Evolutionary conservation across 2,797 vertebrate genomes (phyloP).

Genomic region (Cuculus canorus): DNA sequence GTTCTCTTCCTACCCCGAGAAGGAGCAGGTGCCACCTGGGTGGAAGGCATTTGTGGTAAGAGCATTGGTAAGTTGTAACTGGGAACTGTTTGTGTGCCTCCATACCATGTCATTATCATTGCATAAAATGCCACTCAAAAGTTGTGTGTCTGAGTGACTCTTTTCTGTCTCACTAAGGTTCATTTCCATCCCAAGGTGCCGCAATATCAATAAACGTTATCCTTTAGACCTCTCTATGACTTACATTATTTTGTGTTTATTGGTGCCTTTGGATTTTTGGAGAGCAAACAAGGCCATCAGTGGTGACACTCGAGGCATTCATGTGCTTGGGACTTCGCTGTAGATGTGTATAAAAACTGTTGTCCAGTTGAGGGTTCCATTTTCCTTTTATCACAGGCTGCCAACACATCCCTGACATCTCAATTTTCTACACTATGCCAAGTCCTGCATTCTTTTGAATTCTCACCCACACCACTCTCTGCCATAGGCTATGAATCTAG

Average conservation of each 20-base stretch:
- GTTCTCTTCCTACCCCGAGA: neutral
- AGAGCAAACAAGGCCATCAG: neutral
- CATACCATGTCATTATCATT: neutral
- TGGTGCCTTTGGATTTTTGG: neutral
- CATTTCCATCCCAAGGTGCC: neutral
- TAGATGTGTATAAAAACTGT: neutral
- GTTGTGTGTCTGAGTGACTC: rapidly evolving
- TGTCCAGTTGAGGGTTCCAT: neutral
- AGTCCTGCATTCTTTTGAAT: neutral
- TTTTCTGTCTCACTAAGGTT: neutral
- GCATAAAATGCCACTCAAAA: no score
- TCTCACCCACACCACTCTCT: neutral
- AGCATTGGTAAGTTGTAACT: neutral
- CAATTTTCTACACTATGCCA: neutral
- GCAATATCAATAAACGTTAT: neutral
- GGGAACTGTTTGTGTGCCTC: neutral
- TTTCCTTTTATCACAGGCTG: neutral
- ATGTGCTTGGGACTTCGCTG: neutral
- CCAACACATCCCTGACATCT: neutral
- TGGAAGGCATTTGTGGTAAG: neutral
- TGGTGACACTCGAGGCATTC: neutral
- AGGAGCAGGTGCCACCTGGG: rapidly evolving
- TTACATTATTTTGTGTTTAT: neutral
- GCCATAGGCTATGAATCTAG: neutral
- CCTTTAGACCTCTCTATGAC: neutral